A percentile compares a stretch with the other conserved stretches of the same genome.
These are phyloP conservation scores for Idaea straminata DNA, from an alignment of 2,888 invertebrate species.

Conservation along the genomic window DNA sequence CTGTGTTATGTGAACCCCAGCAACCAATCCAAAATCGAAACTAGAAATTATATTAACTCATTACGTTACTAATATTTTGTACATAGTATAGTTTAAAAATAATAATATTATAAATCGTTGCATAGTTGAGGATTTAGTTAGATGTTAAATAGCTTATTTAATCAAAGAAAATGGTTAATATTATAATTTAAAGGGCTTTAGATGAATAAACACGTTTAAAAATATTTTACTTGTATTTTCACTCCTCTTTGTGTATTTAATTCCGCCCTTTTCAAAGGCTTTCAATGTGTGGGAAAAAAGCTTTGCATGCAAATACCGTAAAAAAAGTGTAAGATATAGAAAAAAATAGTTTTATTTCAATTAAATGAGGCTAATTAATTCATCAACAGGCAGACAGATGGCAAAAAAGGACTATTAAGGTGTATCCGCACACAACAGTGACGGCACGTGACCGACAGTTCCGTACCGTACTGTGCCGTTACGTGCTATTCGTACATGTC, in stretches of 20 bases:
- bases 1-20: background rate
- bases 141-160: background rate
- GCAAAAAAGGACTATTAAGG: no score
- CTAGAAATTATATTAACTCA: background rate
- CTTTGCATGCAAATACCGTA: no score
- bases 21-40: background rate
- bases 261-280: no score
- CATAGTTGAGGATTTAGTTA: background rate
- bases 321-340: no score
- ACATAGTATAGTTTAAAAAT: background rate
- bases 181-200: constrained; percentile 1
- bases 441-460: no score
- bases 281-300: no score
- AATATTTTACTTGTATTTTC: background rate
- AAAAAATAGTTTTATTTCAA: no score
- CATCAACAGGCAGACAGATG: no score
- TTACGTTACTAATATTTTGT: background rate
- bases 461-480: no score
- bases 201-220: background rate
- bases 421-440: no score
- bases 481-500: no score
- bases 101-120: background rate
- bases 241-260: background rate
- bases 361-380: no score
- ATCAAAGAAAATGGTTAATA: background rate